phyloP scores from a whole-genome alignment of 2,797 vertebrate genomes.

The Sebastes hubbsi region DNA sequence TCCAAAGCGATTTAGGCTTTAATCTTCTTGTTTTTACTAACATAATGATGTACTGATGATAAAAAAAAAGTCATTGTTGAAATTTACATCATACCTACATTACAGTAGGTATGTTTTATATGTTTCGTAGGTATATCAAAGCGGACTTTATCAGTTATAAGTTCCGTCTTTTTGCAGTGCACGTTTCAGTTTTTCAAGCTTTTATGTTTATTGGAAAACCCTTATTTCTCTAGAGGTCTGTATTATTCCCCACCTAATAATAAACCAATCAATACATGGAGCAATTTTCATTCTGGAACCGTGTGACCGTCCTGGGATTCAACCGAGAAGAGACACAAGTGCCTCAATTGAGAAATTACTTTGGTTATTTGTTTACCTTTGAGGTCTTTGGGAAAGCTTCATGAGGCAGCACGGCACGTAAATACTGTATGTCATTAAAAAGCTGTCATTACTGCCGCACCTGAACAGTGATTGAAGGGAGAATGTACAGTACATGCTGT shows the following conservation, averaged over 20 bases:
- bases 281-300: neutral
- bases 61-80: neutral
- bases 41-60: neutral
- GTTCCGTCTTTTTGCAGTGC: neutral
- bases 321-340: neutral
- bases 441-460: neutral
- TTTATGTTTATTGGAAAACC: conserved; percentile 31
- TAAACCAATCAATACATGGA: conserved; percentile 69
- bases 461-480: neutral
- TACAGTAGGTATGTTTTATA: neutral
- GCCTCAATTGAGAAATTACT: neutral
- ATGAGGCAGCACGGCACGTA: neutral
- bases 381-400: neutral
- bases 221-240: conserved; percentile 10
- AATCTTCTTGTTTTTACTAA: too few relatives aligned
- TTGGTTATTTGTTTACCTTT: neutral
- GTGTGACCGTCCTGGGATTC: neutral
- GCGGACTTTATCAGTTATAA: neutral
- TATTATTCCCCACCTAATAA: conserved; percentile 67
- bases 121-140: neutral
- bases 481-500: neutral
- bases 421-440: neutral
- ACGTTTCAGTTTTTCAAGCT: conserved; percentile 35
- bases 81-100: neutral
- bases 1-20: too few relatives aligned